Conservation (phyloP, 1,140 invertebrate species). For the Aphaenogaster rudis region DNA sequence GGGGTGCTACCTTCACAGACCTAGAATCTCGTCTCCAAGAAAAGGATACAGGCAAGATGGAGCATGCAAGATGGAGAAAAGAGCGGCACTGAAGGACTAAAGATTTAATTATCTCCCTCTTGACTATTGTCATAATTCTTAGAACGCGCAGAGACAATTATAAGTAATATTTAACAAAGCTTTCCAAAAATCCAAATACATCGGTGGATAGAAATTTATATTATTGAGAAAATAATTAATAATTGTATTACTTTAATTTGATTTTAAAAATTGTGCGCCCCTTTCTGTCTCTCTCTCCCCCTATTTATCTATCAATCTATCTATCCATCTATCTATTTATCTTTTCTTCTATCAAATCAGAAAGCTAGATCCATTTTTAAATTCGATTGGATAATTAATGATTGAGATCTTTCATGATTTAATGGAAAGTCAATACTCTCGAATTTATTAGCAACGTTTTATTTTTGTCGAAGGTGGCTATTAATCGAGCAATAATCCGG, state of each 20-base stretch:
- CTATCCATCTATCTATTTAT: neutral
- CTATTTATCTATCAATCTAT: neutral
- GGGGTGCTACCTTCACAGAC: too few relatives aligned
- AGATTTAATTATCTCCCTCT: slow-evolving; percentile 41
- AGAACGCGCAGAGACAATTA: neutral
- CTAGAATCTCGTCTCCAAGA: slow-evolving; percentile 55
- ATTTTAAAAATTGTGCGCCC: neutral
- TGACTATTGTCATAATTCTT: slow-evolving; percentile 42
- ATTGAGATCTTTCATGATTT: slow-evolving; percentile 14
- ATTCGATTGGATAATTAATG: slow-evolving; percentile 11
- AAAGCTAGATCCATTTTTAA: slow-evolving; percentile 10
- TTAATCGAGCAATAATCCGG: slow-evolving; percentile 67
- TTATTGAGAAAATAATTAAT: neutral
- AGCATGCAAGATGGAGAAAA: slow-evolving; percentile 40
- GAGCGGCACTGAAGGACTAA: slow-evolving; percentile 57
- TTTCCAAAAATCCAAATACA: slow-evolving; percentile 3
- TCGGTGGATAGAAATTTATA: neutral
- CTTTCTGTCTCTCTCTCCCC: neutral
- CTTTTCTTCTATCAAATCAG: slow-evolving; percentile 1
- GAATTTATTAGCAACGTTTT: slow-evolving; percentile 16
- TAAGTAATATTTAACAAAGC: neutral
- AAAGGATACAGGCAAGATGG: neutral
- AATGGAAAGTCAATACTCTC: slow-evolving; percentile 19
- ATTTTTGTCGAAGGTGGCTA: slow-evolving; percentile 41
- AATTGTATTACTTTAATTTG: neutral